phyloP scores from a whole-genome alignment of 2,797 vertebrate species.

The Anas bernieri region DNA sequence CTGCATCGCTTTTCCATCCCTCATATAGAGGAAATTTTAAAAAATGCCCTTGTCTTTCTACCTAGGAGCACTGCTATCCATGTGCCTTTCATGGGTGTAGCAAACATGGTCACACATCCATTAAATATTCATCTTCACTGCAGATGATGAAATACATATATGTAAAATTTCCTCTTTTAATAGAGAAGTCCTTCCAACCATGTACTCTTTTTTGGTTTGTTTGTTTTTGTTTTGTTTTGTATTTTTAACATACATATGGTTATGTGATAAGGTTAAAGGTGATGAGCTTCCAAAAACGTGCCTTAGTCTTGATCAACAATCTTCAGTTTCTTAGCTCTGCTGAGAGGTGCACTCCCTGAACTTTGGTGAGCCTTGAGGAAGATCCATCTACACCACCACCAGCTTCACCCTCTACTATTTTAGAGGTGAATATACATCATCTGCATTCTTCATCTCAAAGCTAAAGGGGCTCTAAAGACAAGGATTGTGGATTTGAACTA shows the following conservation, averaged over 20 bases:
- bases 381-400: not conserved
- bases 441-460: not conserved
- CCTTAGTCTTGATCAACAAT: not conserved
- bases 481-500: not conserved
- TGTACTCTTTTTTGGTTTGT: not conserved
- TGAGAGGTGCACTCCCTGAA: not conserved
- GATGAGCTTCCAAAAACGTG: not conserved
- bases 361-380: not conserved
- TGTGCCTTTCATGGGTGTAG: not conserved
- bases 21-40: conserved; percentile 11
- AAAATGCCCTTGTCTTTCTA: not conserved
- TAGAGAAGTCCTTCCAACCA: not conserved
- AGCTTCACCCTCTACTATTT: not conserved
- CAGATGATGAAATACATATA: not conserved
- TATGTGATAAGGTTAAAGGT: not conserved
- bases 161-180: not conserved
- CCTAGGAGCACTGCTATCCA: not conserved
- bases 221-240: not conserved
- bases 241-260: not conserved
- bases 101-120: not conserved
- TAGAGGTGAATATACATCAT: not conserved
- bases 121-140: not conserved
- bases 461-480: not conserved
- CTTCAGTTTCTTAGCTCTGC: not conserved
- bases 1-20: not conserved